Evolutionary conservation across 2,113 vertebrate species (phyloP), one percentile per base, ranked within the genome.

Genomic region (Solenodon paradoxus): DNA sequence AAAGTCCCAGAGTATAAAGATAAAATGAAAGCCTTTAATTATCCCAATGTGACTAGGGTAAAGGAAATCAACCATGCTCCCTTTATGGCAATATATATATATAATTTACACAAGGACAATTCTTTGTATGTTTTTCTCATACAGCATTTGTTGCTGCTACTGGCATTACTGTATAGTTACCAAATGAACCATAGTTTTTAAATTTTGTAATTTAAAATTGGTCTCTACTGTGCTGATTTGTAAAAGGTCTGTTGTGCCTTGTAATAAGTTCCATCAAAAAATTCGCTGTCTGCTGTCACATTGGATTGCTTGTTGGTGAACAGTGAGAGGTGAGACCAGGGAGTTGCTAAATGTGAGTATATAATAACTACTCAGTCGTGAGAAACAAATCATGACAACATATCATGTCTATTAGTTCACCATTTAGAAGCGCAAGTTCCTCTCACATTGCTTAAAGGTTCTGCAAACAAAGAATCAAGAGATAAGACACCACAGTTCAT

Each of bases 21-120:
- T 72, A 94, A 47, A 92, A 42, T 94, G 63, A 88, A 95, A 96
- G n/a, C 26, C 53, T 96, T 95, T 95, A 95, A 92, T 95, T 90
- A 95, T 51, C 35, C 16, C 38, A 85, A 55, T 92, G 22, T 59
- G 49, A 87, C 66, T 64, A 71, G 30, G 71, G 88, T 79, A 92
- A 95, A 93, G 45, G 47, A 92, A 97, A 94, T 78, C 72, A 85
- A 86, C 84, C 78, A 88, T 32, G 38, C 81, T 87, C 94, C 26
- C 49, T 88, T 81, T 88, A 85, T 74, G 83, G 68, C 87, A 92
- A 95, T 10, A 88, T 94, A 95, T 81, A 89, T 11, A 78, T 92
- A 83, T 85, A 88, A 80, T 96, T 88, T 83, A 90, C 49, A 92
- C 9, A 86, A 80, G 88, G 63, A 92, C 16, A 83, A 51, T 51